phyloP scores from a whole-genome alignment of 2,888 invertebrate species.

The Polyommatus icarus region DNA sequence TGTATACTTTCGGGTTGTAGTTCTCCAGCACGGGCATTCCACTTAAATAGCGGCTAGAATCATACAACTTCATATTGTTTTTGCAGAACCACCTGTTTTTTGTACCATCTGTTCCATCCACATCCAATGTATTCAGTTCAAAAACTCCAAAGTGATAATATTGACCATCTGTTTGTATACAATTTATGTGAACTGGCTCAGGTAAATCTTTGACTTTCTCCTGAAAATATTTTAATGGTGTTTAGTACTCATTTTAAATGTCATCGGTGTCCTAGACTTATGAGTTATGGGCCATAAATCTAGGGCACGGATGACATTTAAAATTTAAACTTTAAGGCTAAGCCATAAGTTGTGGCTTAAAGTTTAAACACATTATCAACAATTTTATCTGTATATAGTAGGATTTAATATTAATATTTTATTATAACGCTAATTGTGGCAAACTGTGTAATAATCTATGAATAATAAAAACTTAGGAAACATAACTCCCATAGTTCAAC shows the following conservation, averaged over 20 bases:
- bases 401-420: slow-evolving; percentile 4
- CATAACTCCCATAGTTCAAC: too few relatives aligned
- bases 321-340: too few relatives aligned
- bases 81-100: slow-evolving; percentile 92
- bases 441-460: neutral
- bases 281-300: too few relatives aligned
- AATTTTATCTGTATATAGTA: slow-evolving; percentile 15
- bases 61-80: slow-evolving; percentile 83
- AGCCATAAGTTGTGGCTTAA: neutral
- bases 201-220: slow-evolving; percentile 83
- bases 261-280: slow-evolving; percentile 19
- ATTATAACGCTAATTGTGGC: neutral
- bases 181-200: slow-evolving; percentile 90
- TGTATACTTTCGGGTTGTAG: slow-evolving; percentile 90
- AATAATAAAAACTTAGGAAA: too few relatives aligned
- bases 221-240: slow-evolving; percentile 58
- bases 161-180: slow-evolving; percentile 89
- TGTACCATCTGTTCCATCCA: slow-evolving; percentile 77
- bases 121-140: slow-evolving; percentile 90
- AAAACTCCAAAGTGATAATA: slow-evolving; percentile 90
- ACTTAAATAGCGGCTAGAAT: slow-evolving; percentile 81
- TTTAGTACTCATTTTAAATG: slow-evolving; percentile 39
- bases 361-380: neutral
- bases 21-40: slow-evolving; percentile 85
- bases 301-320: too few relatives aligned